These are phyloP conservation scores for Luperina testacea DNA, from an alignment of 2,888 invertebrate species.

Conservation along the genomic window DNA sequence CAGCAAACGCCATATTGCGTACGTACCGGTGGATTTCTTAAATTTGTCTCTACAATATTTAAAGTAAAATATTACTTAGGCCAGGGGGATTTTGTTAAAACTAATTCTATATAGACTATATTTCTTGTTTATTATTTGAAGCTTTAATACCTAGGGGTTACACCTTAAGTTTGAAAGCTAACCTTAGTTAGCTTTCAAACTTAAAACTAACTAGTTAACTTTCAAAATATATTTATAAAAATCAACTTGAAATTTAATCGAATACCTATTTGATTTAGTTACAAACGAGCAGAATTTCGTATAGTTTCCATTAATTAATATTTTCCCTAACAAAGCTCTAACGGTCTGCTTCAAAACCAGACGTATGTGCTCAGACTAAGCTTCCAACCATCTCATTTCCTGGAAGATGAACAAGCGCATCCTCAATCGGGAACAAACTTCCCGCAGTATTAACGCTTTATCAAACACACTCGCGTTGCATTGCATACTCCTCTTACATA, in stretches of 20 bases:
- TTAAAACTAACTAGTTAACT: no score
- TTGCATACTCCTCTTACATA: constrained; percentile 26
- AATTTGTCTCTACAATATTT: constrained; percentile 42
- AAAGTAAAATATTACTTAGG: constrained; percentile 2
- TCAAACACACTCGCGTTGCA: constrained; percentile 11
- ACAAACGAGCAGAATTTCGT: not conserved
- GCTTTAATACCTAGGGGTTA: not conserved
- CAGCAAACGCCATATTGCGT: constrained; percentile 61
- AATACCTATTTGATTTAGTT: not conserved
- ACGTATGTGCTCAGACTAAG: not conserved
- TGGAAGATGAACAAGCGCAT: constrained; percentile 3
- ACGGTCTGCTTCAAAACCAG: not conserved
- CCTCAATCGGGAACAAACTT: constrained; percentile 15
- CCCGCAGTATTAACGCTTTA: constrained; percentile 17
- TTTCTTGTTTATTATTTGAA: not conserved
- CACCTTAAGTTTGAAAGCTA: not conserved
- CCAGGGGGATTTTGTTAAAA: not conserved
- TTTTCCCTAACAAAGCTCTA: not conserved
- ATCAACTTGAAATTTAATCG: not conserved
- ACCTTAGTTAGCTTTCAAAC: no score
- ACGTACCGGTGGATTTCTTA: constrained; percentile 55
- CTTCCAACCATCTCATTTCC: not conserved
- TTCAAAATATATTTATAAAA: not conserved
- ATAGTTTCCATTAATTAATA: not conserved
- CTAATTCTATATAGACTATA: not conserved